These are phyloP conservation scores for Neosalanx taihuensis DNA, from an alignment of 2,797 vertebrate species.

Conservation along the genomic window DNA sequence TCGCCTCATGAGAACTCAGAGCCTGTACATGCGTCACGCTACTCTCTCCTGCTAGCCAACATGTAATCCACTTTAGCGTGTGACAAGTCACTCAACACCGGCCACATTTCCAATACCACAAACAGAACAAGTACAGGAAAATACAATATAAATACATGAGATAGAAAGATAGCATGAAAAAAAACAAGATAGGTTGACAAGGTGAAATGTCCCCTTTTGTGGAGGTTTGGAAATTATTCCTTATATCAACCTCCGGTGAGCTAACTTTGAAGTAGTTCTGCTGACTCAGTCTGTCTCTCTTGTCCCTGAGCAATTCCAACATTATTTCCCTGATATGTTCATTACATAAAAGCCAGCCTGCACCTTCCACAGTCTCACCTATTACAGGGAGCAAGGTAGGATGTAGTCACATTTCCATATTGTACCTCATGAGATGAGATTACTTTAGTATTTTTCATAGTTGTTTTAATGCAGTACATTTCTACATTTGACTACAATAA, in stretches of 20 bases:
- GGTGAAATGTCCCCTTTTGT: slow-evolving; percentile 39
- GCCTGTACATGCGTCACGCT: slow-evolving; percentile 26
- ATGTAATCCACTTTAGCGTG: slow-evolving; percentile 51
- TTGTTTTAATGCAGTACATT: not conserved
- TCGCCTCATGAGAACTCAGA: slow-evolving; percentile 13
- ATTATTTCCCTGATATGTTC: slow-evolving; percentile 16
- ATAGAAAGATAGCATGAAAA: slow-evolving; percentile 48
- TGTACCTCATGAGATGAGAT: not conserved
- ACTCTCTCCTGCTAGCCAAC: slow-evolving; percentile 36
- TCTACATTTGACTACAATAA: too few relatives aligned
- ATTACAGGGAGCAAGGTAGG: not conserved
- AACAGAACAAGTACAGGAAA: slow-evolving; percentile 47
- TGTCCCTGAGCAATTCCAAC: slow-evolving; percentile 24
- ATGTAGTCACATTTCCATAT: slow-evolving; percentile 8
- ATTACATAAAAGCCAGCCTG: slow-evolving; percentile 19
- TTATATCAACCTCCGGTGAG: slow-evolving; percentile 50
- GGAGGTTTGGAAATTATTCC: slow-evolving; percentile 39
- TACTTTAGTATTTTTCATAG: not conserved
- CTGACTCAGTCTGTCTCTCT: slow-evolving; percentile 23
- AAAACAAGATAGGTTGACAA: slow-evolving; percentile 14
- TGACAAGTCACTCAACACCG: slow-evolving; percentile 56
- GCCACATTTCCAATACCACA: slow-evolving; percentile 43
- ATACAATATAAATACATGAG: slow-evolving; percentile 38
- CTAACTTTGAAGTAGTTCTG: slow-evolving; percentile 9
- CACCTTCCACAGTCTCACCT: slow-evolving; percentile 1